Evolutionary conservation across 1,140 invertebrate genomes (phyloP).

Genomic region (Tetramorium alpestre): DNA sequence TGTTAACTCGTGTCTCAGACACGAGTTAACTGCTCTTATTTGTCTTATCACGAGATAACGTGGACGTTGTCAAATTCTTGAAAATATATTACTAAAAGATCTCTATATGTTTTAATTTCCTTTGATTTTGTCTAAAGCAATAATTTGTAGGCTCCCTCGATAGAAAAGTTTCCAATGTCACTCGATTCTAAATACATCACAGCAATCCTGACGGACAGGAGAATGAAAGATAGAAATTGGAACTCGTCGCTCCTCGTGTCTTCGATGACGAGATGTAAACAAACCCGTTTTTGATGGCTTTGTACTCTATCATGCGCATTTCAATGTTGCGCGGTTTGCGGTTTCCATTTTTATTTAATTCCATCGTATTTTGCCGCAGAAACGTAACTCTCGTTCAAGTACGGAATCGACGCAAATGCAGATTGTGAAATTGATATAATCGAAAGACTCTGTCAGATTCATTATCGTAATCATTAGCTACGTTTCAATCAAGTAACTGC

Average conservation of each 20-base stretch:
- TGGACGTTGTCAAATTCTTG: not conserved
- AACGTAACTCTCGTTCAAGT: not conserved
- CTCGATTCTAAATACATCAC: slow-evolving; percentile 10
- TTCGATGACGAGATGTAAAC: slow-evolving; percentile 44
- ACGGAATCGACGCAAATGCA: not conserved
- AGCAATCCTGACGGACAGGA: not conserved
- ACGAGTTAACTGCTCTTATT: not conserved
- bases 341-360: slow-evolving; percentile 46
- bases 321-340: slow-evolving; percentile 30
- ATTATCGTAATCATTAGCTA: not conserved
- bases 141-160: not conserved
- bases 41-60: slow-evolving; percentile 20
- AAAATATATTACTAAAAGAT: not conserved
- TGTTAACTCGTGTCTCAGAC: slow-evolving; percentile 11
- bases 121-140: slow-evolving; percentile 1
- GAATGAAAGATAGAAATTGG: slow-evolving; percentile 37
- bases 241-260: not conserved
- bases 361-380: not conserved
- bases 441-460: not conserved
- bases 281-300: slow-evolving; percentile 8
- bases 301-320: not conserved
- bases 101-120: not conserved
- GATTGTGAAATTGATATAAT: slow-evolving; percentile 13
- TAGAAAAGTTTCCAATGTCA: slow-evolving; percentile 5
- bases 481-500: not conserved